A percentile compares a stretch with the other conserved stretches of the same genome.
phyloP scores from a whole-genome alignment of 2,797 vertebrate genomes.

The Silurus aristotelis region DNA sequence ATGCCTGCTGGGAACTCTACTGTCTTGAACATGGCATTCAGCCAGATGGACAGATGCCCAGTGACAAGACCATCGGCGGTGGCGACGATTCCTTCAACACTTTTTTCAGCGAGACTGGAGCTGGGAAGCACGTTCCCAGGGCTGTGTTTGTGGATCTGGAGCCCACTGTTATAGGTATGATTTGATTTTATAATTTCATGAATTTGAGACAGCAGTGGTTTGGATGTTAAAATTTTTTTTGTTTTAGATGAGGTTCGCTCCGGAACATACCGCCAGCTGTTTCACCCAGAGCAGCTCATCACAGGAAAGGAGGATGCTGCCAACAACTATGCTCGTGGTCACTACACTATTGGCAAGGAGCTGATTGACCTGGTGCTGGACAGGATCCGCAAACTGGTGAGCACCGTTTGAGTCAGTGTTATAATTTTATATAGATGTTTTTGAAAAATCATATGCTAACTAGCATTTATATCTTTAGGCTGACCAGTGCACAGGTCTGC shows the following conservation, averaged over 20 bases:
- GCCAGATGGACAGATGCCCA: slow-evolving; percentile 65
- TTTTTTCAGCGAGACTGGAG: slow-evolving; percentile 74
- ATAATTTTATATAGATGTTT: background rate
- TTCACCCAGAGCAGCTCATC: slow-evolving; percentile 62
- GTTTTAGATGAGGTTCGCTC: slow-evolving; percentile 53
- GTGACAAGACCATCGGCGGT: slow-evolving; percentile 67
- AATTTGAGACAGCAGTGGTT: background rate
- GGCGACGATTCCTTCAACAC: slow-evolving; percentile 72
- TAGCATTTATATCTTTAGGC: slow-evolving; percentile 49
- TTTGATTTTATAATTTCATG: background rate
- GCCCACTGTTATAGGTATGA: slow-evolving; percentile 80
- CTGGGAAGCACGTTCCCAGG: slow-evolving; percentile 78
- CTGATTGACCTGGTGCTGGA: slow-evolving; percentile 61
- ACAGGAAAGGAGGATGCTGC: slow-evolving; percentile 61
- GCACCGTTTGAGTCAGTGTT: background rate
- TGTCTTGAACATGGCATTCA: slow-evolving; percentile 13
- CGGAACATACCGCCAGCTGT: slow-evolving; percentile 58
- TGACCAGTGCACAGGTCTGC: slow-evolving; percentile 71
- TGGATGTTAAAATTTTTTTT: background rate
- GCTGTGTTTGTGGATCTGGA: slow-evolving; percentile 85
- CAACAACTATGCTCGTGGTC: slow-evolving; percentile 60
- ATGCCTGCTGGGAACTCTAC: slow-evolving; percentile 72
- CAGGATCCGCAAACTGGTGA: slow-evolving; percentile 57
- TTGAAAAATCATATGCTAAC: background rate
- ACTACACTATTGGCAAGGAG: slow-evolving; percentile 62